A percentile compares a stretch with the other conserved stretches of the same genome.
These are phyloP conservation scores for Halisarca cf. caerulea DNA, from an alignment of 37 sponge, comb jelly and placozoan species.

Conservation along the genomic window DNA sequence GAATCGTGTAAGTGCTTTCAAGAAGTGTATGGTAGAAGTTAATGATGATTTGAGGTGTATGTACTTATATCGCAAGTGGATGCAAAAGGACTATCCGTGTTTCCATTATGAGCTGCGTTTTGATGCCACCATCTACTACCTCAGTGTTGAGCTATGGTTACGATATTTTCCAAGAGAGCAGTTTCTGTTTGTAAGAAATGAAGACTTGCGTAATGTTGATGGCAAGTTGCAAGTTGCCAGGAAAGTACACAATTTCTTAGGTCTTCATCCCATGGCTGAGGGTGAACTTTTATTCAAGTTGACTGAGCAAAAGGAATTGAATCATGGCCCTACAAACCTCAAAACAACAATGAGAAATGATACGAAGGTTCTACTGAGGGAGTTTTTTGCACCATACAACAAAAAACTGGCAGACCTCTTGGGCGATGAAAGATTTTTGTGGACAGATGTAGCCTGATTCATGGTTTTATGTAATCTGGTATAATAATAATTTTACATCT, in stretches of 20 bases:
- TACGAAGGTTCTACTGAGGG: background rate
- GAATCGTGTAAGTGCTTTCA: background rate
- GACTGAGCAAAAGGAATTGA: background rate
- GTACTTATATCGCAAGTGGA: background rate
- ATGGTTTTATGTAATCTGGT: too few species aligned
- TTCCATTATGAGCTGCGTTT: background rate
- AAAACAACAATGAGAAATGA: background rate
- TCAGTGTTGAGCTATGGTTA: background rate
- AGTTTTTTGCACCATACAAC: background rate
- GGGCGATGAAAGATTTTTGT: background rate
- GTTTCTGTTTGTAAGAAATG: slow-evolving; percentile 4
- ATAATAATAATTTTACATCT: too few species aligned
- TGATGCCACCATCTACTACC: background rate
- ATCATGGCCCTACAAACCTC: background rate
- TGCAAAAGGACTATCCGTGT: background rate
- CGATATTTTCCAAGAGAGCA: slow-evolving; percentile 7
- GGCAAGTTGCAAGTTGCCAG: background rate
- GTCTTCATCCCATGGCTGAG: background rate
- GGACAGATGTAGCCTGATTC: too few species aligned
- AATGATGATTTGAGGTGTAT: background rate
- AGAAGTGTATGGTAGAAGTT: background rate
- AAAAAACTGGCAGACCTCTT: background rate
- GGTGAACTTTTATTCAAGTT: background rate
- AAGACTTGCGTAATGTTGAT: background rate
- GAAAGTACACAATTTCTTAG: background rate